Evolutionary conservation across 2,113 vertebrate species (phyloP).

Genomic region (Zosterops japonicus): DNA sequence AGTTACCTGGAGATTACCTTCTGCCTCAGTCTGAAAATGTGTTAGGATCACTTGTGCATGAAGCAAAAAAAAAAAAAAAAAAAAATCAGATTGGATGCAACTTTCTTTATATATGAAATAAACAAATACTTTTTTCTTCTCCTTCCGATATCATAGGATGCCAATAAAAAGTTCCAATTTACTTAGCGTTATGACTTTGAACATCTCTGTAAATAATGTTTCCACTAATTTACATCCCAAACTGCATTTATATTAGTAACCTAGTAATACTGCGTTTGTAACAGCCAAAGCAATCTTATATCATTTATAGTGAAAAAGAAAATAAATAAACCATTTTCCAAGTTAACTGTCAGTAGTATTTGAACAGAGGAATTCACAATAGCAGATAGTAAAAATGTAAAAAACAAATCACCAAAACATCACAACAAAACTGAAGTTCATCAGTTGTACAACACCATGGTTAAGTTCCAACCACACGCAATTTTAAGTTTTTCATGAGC

Average conservation of each 20-base stretch:
- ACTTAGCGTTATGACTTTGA: background rate
- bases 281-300: background rate
- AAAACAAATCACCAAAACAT: background rate
- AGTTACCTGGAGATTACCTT: constrained; percentile 45
- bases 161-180: background rate
- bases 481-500: background rate
- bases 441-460: background rate
- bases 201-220: background rate
- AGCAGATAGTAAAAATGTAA: background rate
- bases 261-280: background rate
- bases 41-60: background rate
- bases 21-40: constrained; percentile 6
- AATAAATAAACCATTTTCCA: background rate
- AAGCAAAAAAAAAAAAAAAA: background rate
- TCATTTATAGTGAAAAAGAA: background rate
- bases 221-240: background rate
- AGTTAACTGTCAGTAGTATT: background rate
- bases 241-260: background rate
- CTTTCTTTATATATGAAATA: background rate
- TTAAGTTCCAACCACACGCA: background rate
- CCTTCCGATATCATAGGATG: background rate
- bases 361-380: background rate
- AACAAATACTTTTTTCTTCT: background rate
- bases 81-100: background rate
- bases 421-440: background rate